Conservation (phyloP, 2,888 invertebrate genomes). For the Coleophora deauratella region DNA sequence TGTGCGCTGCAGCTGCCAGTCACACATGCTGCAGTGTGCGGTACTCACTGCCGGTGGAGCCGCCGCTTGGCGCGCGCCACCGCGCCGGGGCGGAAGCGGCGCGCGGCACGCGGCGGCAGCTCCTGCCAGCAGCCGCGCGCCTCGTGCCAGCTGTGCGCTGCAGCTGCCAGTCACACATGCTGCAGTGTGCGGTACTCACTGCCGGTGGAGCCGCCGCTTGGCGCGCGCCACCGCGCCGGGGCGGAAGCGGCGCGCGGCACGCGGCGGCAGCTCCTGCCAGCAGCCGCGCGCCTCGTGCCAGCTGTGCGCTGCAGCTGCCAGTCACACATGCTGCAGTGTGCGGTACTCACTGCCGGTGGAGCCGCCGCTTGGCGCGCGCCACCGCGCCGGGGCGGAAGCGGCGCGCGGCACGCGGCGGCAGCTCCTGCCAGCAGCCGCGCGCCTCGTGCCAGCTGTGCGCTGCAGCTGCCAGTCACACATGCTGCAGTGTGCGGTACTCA, state of each 20-base stretch:
- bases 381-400: not conserved
- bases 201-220: not conserved
- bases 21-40: constrained; percentile 25
- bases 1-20: constrained; percentile 43
- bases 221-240: not conserved
- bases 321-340: constrained; percentile 27
- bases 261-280: constrained; percentile 60
- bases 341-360: constrained; percentile 1
- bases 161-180: constrained; percentile 32
- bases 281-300: constrained; percentile 72
- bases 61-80: not conserved
- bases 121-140: constrained; percentile 75
- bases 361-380: not conserved
- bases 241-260: not conserved
- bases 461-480: constrained; percentile 31
- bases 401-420: constrained; percentile 4
- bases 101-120: constrained; percentile 7
- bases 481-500: constrained; percentile 19
- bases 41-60: constrained; percentile 1
- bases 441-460: constrained; percentile 71
- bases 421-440: constrained; percentile 73
- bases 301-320: constrained; percentile 48
- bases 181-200: constrained; percentile 9
- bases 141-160: constrained; percentile 69
- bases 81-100: not conserved